phyloP scores from a whole-genome alignment of 2,113 vertebrate genomes.

The Pelodiscus sinensis region DNA sequence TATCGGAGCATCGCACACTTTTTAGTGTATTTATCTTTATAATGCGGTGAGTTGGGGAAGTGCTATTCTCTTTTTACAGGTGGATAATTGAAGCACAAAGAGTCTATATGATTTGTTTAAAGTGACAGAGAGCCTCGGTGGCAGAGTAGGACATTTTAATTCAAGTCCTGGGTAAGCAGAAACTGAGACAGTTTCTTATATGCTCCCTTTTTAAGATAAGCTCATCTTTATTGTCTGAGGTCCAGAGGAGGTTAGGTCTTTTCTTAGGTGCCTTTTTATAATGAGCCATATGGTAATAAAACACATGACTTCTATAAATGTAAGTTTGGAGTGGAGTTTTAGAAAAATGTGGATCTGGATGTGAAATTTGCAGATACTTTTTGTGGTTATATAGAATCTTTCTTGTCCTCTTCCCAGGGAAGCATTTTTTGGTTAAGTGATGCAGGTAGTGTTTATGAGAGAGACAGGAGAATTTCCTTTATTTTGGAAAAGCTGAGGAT shows the following conservation, averaged over 20 bases:
- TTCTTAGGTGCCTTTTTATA: background rate
- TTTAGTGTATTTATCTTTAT: background rate
- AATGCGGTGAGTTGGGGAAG: rapidly evolving
- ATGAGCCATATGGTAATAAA: background rate
- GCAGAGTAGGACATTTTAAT: conserved; percentile 14
- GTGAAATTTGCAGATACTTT: background rate
- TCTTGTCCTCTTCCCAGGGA: background rate
- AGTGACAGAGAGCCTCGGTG: background rate
- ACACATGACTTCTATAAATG: background rate
- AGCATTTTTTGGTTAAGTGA: background rate
- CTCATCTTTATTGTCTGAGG: background rate
- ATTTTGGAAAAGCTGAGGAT: background rate
- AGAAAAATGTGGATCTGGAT: background rate
- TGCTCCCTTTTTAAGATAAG: background rate
- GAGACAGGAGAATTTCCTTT: background rate
- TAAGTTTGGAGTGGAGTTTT: background rate
- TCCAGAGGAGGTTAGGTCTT: background rate
- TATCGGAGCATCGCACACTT: background rate
- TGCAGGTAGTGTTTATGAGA: background rate
- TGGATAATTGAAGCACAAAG: background rate
- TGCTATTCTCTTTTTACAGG: background rate
- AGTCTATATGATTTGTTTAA: background rate
- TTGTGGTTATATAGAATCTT: background rate
- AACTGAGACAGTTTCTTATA: conserved; percentile 12
- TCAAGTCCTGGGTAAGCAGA: background rate